Conservation (phyloP, 2,113 vertebrate genomes). For the Sterna hirundo region DNA sequence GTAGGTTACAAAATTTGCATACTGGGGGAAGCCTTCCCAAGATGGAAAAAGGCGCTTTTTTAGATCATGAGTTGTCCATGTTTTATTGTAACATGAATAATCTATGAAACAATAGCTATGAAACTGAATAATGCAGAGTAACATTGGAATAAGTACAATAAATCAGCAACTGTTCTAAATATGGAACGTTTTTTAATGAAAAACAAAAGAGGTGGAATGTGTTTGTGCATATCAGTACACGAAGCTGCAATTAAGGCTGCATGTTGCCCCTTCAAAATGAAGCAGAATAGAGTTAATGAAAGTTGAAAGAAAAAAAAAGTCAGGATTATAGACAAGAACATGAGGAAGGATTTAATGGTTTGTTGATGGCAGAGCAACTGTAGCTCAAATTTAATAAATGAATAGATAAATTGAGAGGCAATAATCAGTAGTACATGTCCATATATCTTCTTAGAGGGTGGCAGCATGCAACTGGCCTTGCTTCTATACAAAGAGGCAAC, state of each 20-base stretch:
- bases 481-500: neutral
- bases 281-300: neutral
- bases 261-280: neutral
- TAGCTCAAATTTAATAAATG: neutral
- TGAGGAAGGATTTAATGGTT: neutral
- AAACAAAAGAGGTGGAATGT: neutral
- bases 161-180: neutral
- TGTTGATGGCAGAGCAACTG: neutral
- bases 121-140: neutral
- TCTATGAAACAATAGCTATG: neutral
- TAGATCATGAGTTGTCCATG: neutral
- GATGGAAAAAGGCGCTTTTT: neutral
- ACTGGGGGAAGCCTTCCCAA: neutral
- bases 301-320: neutral
- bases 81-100: neutral
- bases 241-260: conserved; percentile 1
- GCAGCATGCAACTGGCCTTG: neutral
- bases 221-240: neutral
- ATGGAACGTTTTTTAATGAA: neutral
- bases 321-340: neutral
- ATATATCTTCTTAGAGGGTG: neutral
- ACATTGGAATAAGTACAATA: neutral
- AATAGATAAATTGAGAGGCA: neutral
- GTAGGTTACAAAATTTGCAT: neutral
- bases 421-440: neutral